These are phyloP conservation scores for Sorex fumeus DNA, from an alignment of 2,113 vertebrate genomes.

Conservation along the genomic window DNA sequence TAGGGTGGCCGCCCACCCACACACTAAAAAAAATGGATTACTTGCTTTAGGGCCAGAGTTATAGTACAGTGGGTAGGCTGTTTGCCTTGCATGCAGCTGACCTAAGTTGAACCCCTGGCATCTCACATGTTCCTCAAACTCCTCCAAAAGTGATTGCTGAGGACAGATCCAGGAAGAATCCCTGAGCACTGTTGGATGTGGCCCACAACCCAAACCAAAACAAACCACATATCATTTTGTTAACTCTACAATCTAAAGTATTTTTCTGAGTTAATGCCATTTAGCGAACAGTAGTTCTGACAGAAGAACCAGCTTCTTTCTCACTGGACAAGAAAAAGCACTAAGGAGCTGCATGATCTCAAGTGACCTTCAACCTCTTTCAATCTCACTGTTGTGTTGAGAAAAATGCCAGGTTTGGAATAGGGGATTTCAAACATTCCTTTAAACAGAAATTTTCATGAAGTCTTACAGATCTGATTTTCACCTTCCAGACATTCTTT, in stretches of 20 bases:
- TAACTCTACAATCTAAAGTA: background rate
- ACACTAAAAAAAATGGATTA: no score
- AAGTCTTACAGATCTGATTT: background rate
- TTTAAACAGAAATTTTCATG: constrained; percentile 4
- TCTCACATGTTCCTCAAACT: no score
- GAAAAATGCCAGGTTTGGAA: background rate
- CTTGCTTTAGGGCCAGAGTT: no score
- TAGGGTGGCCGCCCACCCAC: no score
- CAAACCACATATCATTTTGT: background rate
- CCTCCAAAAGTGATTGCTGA: no score
- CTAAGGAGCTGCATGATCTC: background rate
- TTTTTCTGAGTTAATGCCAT: background rate
- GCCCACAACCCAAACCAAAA: no score
- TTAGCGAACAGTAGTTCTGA: background rate
- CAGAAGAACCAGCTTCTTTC: background rate
- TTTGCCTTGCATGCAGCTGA: no score
- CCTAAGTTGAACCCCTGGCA: no score
- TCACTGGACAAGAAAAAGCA: background rate
- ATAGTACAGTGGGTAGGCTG: no score
- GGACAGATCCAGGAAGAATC: no score
- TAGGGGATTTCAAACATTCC: background rate
- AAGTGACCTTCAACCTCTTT: background rate
- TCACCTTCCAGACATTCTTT: constrained; percentile 3
- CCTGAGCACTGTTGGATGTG: no score
- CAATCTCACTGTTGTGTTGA: background rate